Evolutionary conservation across 2,888 invertebrate species (phyloP).

Genomic region (Hofmannophila pseudospretella): DNA sequence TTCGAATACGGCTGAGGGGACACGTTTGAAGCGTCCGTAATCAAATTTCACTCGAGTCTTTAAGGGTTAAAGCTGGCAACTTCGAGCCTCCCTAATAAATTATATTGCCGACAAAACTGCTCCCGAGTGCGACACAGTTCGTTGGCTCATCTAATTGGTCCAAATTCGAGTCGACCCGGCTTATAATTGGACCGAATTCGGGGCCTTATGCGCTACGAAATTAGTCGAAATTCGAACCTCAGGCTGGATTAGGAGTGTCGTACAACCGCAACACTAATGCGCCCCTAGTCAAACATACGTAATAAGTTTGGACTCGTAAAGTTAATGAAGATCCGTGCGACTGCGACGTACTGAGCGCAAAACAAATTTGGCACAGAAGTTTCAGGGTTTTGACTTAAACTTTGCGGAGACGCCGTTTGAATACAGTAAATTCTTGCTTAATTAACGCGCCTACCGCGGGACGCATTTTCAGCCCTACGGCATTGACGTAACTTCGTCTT

Average conservation of each 20-base stretch:
- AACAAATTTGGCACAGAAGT: slow-evolving; percentile 63
- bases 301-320: slow-evolving; percentile 59
- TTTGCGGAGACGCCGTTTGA: slow-evolving; percentile 50
- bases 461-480: slow-evolving; percentile 20
- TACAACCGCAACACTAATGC: slow-evolving; percentile 54
- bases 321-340: slow-evolving; percentile 58
- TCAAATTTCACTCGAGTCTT: slow-evolving; percentile 75
- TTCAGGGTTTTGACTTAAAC: slow-evolving; percentile 54
- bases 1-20: slow-evolving; percentile 55
- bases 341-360: slow-evolving; percentile 28
- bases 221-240: slow-evolving; percentile 65
- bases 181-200: slow-evolving; percentile 69
- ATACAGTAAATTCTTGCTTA: slow-evolving; percentile 66
- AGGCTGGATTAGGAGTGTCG: slow-evolving; percentile 51
- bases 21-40: slow-evolving; percentile 69
- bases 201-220: slow-evolving; percentile 60
- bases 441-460: slow-evolving; percentile 52
- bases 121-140: slow-evolving; percentile 74
- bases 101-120: slow-evolving; percentile 77
- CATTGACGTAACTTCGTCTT: slow-evolving; percentile 32
- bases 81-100: slow-evolving; percentile 75
- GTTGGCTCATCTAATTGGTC: slow-evolving; percentile 77
- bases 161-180: slow-evolving; percentile 69
- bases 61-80: slow-evolving; percentile 73
- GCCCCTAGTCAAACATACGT: slow-evolving; percentile 60